These are phyloP conservation scores for Enteromius unitaeniatus DNA, from an alignment of 2,797 vertebrate species.

Conservation along the genomic window DNA sequence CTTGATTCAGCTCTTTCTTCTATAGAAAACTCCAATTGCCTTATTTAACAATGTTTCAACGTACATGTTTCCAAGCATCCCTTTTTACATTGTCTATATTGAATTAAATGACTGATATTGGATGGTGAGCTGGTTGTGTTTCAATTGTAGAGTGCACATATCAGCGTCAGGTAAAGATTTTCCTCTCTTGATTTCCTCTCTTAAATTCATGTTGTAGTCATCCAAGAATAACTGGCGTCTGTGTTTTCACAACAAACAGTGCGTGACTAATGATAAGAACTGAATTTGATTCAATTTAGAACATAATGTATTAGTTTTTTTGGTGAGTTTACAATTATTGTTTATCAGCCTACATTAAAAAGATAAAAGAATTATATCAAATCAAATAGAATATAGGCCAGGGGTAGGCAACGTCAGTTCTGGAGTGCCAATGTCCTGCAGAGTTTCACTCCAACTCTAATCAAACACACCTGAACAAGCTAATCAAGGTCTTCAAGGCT, in stretches of 20 bases:
- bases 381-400: background rate
- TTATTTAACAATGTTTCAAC: background rate
- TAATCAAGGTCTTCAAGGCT: no score
- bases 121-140: background rate
- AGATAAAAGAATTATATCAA: background rate
- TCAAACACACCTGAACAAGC: no score
- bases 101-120: background rate
- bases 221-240: background rate
- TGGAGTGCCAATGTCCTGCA: no score
- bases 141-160: background rate
- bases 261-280: background rate
- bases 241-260: background rate
- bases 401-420: no score
- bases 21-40: background rate
- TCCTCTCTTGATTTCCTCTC: background rate
- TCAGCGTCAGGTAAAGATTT: background rate
- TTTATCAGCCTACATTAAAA: background rate
- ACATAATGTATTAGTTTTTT: constrained; percentile 1
- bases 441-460: no score
- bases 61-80: background rate
- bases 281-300: background rate
- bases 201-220: constrained; percentile 6
- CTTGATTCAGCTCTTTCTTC: background rate
- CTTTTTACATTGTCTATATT: background rate
- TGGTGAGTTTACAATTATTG: background rate